A percentile compares a stretch with the other conserved stretches of the same genome.
Conservation (phyloP, 2,113 vertebrate genomes). For the Pipra filicauda region DNA sequence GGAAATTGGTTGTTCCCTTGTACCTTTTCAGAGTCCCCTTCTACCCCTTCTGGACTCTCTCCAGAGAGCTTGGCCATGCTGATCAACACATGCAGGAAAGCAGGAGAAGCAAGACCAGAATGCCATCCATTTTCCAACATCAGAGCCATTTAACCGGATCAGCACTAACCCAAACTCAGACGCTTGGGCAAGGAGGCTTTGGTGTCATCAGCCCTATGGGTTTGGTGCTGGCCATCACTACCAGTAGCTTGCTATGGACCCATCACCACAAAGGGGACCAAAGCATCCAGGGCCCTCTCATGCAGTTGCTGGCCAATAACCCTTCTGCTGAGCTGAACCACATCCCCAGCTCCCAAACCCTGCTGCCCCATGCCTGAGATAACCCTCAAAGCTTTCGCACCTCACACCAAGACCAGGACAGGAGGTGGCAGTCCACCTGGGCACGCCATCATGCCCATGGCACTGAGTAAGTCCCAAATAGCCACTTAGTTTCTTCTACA, state of each 20-base stretch:
- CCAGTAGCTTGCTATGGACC: background rate
- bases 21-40: background rate
- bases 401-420: background rate
- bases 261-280: background rate
- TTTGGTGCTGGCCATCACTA: background rate
- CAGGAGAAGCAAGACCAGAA: background rate
- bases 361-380: background rate
- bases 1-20: background rate
- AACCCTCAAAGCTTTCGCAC: background rate
- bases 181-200: background rate
- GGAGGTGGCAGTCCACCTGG: background rate
- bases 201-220: background rate
- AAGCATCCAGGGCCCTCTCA: background rate
- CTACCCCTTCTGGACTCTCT: background rate
- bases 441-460: fast-evolving
- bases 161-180: background rate
- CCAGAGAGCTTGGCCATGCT: background rate
- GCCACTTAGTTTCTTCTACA: background rate
- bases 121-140: background rate
- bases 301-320: fast-evolving
- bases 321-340: background rate
- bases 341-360: background rate
- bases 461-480: background rate
- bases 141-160: too few relatives aligned
- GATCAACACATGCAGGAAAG: background rate